Evolutionary conservation across 2,888 invertebrate species (phyloP), one percentile per base, ranked within the genome.

Genomic region (Cistogaster globosa): DNA sequence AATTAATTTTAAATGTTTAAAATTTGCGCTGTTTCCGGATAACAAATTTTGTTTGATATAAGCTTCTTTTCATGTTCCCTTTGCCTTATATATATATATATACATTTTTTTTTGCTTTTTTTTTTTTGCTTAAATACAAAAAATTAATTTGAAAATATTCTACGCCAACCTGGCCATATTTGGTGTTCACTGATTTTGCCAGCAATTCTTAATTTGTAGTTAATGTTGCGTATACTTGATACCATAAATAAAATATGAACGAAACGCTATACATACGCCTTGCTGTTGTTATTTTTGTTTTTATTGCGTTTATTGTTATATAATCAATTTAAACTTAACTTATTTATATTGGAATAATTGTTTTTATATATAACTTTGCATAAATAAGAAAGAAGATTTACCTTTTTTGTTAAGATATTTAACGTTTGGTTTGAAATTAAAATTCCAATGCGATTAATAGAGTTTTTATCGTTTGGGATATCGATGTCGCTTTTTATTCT

Each of bases 361-460:
- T 26, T 51, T 5, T 6, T 16, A 48, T n/a, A 16, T 32, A 7
- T 32, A 7, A 32, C 8, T 16, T n/a, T 0, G 45, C 6, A 4
- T 1, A 48, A 48, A 48, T 5, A 6, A 16, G 14, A n/a, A 48
- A 14, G 6, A 48, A 14, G 0, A 48, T 48, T 82, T 78, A 85
- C 85, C 85, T 82, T 82, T 78, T 78, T 63, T 42, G 69, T 65
- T 45, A 55, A 69, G 74, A 78, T 65, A 57, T 80, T 57, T 71
- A 53, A 77, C 62, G 68, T 75, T 45, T 76, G 51, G 22, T 38
- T 67, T 57, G 77, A 77, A 38, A 74, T 81, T 81, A 51, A 57
- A 38, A 51, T 48, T 63, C 32, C 55, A 77, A 42, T 80, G 45
- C 48, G 32, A 38, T 38, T 80, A 42, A 58, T 67, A 36, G 14